Base-by-base conservation (phyloP, 2,113 vertebrate genomes). In the Larimichthys polyactis region DNA sequence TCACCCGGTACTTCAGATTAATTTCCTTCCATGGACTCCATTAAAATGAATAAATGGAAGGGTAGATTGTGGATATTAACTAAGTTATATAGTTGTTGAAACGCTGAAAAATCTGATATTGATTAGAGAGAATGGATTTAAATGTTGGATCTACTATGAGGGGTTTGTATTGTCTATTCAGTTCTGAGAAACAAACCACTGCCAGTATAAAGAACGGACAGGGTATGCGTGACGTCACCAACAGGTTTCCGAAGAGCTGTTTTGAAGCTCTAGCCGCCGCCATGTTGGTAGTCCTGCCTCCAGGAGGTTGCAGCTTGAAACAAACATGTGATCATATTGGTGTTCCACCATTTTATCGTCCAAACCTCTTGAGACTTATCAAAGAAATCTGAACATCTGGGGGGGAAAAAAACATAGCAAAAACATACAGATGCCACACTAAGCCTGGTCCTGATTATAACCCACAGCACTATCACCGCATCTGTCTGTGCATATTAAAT, bases 31-130 rank as follows among this genome's bases (percentile, higher is more conserved):
- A 46, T 64, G 10, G 44, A 29, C 44, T 79, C 32, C 55, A 54
- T 69, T 63, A 58, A 71, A 65, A 77, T 43, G 0, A 57, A 78
- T 78, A 24, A 54, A 76, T 58, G 11, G 24, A 76, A 20, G 15
- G 12, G 7, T 22, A 58, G 27, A 44, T 44, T 29, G 48, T 57
- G 24, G 12, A 55, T 48, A 4, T 48, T 82, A 43, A 59, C 24
- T 14, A 73, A 59, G n/a, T 67, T 59, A 27, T 46, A 58, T 5
- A 49, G 65, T 44, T 65, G 15, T 59, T 44, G 2, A 70, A 69
- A 51, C 43, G 36, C 44, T 77, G 49, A 62, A 43, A 49, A 77
- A 44, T 11, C 3, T 71, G 11, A 70, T 11, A 59, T 11, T 48
- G 12, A 27, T 66, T 64, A 55, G 5, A 57, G 36, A 40, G 36